Conservation (phyloP, 92 coral and sea anemone genomes). For the Epizoanthus illoricatus region DNA sequence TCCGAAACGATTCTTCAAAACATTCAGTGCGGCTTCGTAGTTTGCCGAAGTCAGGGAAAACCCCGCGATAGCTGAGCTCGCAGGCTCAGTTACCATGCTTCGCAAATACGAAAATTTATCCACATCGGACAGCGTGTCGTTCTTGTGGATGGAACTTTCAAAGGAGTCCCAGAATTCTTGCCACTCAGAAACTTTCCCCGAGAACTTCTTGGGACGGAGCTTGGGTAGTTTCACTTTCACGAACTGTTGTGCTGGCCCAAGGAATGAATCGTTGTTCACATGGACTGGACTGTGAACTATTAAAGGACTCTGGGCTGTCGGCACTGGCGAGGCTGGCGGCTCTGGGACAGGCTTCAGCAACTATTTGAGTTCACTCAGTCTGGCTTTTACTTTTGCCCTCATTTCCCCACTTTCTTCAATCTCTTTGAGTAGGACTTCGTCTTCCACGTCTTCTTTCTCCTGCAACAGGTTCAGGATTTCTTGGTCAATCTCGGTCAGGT, state of each 20-base stretch:
- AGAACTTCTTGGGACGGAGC: slow-evolving; percentile 47
- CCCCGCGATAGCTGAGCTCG: slow-evolving; percentile 47
- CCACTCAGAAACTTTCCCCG: slow-evolving; percentile 50
- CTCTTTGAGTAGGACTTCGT: not conserved
- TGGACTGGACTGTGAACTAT: not conserved
- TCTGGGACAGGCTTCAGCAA: not conserved
- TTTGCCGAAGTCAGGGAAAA: slow-evolving; percentile 54
- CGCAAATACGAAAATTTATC: slow-evolving; percentile 56
- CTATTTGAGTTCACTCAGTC: not conserved
- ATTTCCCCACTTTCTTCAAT: not conserved
- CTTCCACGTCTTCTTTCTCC: not conserved
- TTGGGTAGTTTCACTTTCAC: slow-evolving; percentile 48
- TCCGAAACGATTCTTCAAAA: slow-evolving; percentile 48
- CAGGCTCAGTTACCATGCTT: slow-evolving; percentile 41
- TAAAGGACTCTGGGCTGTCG: not conserved
- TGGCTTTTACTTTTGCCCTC: not conserved
- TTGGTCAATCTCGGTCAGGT: not conserved
- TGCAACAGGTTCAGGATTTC: not conserved
- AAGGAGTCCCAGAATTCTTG: slow-evolving; percentile 41
- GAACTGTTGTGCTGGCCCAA: not conserved
- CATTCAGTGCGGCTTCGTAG: slow-evolving; percentile 45
- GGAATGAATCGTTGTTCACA: not conserved
- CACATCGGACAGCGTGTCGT: slow-evolving; percentile 37
- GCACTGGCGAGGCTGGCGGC: not conserved
- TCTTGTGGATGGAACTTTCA: too few relatives aligned